Evolutionary conservation across 2,113 vertebrate species (phyloP), one percentile per base, ranked within the genome.

Genomic region (Falco punctatus): DNA sequence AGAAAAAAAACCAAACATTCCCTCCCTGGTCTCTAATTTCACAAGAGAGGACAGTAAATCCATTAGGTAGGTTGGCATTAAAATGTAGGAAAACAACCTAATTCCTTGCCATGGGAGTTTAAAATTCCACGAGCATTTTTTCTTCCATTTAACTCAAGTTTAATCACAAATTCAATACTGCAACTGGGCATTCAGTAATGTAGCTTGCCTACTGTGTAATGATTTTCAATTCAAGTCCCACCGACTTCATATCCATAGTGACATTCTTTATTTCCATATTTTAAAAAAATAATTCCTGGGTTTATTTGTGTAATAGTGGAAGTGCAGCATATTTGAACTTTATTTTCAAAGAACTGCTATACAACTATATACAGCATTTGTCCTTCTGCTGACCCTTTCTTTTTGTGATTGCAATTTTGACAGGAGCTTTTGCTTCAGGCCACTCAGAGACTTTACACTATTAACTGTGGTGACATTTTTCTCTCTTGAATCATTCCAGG

Each of bases 351-450:
- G 58, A 77, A 46, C 52, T 81, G n/a, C 22, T 77, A 6, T 72
- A 49, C 6, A 10, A 33, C 67, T 58, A 15, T 42, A 77, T 23
- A 18, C 24, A 72, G n/a, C 58, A 72, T 64, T 94, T 86, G 91
- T 81, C 90, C 86, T 96, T 90, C 88, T 92, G 74, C 24, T 78
- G 77, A 95, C 95, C 95, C 94, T 94, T 81, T 82, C 18, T 64
- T 52, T 86, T 83, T 46, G 72, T 91, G 80, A 95, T 11, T 96
- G 80, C 30, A 55, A 23, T 88, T 91, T 73, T 94, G 85, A 93
- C 82, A 94, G 91, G 78, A 95, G 51, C 70, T 96, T 97, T 95
- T 96, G 95, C 96, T 97, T 95, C 92, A 95, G 97, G 92, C 81
- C 70, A 86, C 70, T 85, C 78, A 66, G 70, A 95, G 81, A 85